A percentile compares a stretch with the other conserved stretches of the same genome.
Conservation (phyloP, 2,888 invertebrate genomes). For the Oscheius onirici region DNA sequence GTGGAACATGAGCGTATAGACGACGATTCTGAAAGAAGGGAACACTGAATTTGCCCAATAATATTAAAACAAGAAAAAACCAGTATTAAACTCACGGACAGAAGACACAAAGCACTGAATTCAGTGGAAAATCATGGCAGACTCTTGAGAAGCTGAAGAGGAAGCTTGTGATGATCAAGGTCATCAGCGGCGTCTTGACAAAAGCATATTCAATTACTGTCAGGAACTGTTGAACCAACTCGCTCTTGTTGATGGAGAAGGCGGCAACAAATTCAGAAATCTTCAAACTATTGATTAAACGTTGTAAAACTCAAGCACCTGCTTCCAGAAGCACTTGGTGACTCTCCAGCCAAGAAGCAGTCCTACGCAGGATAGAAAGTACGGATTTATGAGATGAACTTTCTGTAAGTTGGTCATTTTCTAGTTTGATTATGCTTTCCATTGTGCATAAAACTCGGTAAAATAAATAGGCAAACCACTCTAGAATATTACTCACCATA, state of each 20-base stretch:
- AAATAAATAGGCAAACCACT: no score
- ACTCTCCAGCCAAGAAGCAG: slow-evolving; percentile 84
- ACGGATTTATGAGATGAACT: slow-evolving; percentile 89
- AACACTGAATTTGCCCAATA: neutral
- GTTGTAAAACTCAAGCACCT: slow-evolving; percentile 71
- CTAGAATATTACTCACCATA: slow-evolving; percentile 80
- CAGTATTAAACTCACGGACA: slow-evolving; percentile 84
- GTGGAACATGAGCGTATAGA: slow-evolving; percentile 67
- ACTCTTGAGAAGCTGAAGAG: slow-evolving; percentile 75
- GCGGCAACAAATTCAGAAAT: slow-evolving; percentile 55
- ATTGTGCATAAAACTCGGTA: slow-evolving; percentile 3
- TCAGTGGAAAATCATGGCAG: slow-evolving; percentile 81
- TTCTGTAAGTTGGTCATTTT: slow-evolving; percentile 78
- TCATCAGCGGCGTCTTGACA: slow-evolving; percentile 68
- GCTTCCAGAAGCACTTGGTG: slow-evolving; percentile 76
- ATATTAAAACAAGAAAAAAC: neutral
- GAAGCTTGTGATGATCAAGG: slow-evolving; percentile 67
- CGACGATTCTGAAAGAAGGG: slow-evolving; percentile 70
- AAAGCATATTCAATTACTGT: slow-evolving; percentile 58
- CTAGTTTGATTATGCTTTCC: no score
- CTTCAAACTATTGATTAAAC: slow-evolving; percentile 39
- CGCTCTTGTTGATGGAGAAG: slow-evolving; percentile 39
- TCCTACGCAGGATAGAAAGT: slow-evolving; percentile 85
- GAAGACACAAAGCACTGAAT: slow-evolving; percentile 84
- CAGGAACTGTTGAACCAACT: slow-evolving; percentile 43